phyloP scores from a whole-genome alignment of 1,140 invertebrate genomes.

The Dolichoris vasculosae region DNA sequence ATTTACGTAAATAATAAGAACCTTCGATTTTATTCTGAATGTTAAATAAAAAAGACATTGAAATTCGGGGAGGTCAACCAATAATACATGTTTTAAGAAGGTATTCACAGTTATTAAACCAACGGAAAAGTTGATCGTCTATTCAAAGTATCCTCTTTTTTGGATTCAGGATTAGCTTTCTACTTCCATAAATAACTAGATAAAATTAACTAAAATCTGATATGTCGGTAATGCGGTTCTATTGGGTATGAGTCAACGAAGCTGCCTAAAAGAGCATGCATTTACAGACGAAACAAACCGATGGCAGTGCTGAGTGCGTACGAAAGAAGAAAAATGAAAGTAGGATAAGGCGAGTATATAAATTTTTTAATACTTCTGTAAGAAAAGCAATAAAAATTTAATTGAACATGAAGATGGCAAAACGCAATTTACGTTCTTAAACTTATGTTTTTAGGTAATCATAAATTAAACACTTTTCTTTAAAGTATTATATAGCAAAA shows the following conservation, averaged over 20 bases:
- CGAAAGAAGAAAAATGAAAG: not conserved
- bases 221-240: not conserved
- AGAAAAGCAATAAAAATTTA: not conserved
- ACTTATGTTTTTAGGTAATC: not conserved
- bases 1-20: not conserved
- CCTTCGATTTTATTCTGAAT: not conserved
- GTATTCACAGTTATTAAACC: not conserved
- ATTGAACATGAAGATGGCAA: not conserved
- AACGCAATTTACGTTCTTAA: not conserved
- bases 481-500: not conserved
- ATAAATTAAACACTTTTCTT: not conserved
- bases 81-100: slow-evolving; percentile 1
- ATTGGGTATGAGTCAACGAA: not conserved
- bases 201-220: not conserved
- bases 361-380: not conserved
- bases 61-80: not conserved
- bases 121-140: slow-evolving; percentile 34
- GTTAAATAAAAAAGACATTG: not conserved
- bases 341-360: not conserved
- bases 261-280: not conserved
- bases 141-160: not conserved
- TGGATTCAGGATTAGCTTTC: not conserved
- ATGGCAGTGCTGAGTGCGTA: not conserved
- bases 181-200: not conserved
- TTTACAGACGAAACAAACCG: not conserved